Evolutionary conservation across 2,797 vertebrate species (phyloP), one percentile per base, ranked within the genome.

Genomic region (Lindbergichthys nudifrons): DNA sequence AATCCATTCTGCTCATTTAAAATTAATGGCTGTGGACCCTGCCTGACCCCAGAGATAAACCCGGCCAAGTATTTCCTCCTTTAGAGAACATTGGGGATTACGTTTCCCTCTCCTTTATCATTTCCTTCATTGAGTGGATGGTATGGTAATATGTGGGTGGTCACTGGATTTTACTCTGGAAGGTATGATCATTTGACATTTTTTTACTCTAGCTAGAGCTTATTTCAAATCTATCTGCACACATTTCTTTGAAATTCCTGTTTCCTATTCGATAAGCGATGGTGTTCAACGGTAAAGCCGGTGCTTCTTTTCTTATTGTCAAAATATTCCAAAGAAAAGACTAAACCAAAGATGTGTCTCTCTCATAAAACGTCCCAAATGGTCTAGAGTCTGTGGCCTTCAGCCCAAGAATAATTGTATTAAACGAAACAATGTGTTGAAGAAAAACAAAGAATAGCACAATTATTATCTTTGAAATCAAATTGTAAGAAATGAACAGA

Each of bases 1-100:
- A 89, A 93, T 93, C 91, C 88, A 93, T 93, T 91, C 70, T 76
- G 48, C 87, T 93, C 92, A 93, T 94, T 92, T 92, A 90, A 94
- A 93, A 94, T 95, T 86, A 91, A 94, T 94, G 89, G 87, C 88
- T 75, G 73, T 86, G 87, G 84, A 90, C 87, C 87, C 77, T 80
- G 41, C 39, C 58, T 82, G 81, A 91, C 86, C 90, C 79, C 78
- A 39, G 87, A 79, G 81, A 84, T 80, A 65, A 81, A 70, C 61
- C 52, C 8, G 52, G 68, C 73, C 78, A n/a, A 67, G 77, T 65
- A 66, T 57, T 26, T 71, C 74, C 82, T 78, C 61, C 77, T 78
- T 54, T 62, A 18, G 56, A 81, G 70, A 62, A 82, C 82, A 79
- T 78, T 45, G 30, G 81, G 79, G 82, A 86, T 87, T 73, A 60